Evolutionary conservation across 2,888 invertebrate species (phyloP).

Genomic region (Andrena bicolor): DNA sequence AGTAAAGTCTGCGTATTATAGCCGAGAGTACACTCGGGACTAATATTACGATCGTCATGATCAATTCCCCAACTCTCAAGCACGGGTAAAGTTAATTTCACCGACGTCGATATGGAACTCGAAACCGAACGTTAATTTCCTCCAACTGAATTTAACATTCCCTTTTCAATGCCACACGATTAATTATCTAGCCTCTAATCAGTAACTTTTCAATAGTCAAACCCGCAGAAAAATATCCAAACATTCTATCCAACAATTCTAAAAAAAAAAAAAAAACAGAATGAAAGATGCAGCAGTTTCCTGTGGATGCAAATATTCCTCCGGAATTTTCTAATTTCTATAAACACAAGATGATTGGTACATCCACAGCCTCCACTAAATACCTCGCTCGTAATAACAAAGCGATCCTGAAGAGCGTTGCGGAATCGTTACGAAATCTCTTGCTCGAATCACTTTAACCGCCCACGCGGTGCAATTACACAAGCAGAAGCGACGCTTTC

Average conservation of each 20-base stretch:
- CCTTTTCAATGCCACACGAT: not conserved
- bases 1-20: conserved; percentile 33
- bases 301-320: too few relatives aligned
- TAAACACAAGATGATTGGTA: too few relatives aligned
- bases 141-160: not conserved
- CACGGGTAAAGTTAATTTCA: not conserved
- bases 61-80: not conserved
- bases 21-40: conserved; percentile 1
- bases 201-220: too few relatives aligned
- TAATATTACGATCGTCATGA: conserved; percentile 16
- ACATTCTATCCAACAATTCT: too few relatives aligned
- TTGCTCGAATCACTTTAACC: not conserved
- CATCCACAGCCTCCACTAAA: too few relatives aligned
- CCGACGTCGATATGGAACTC: not conserved
- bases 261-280: too few relatives aligned
- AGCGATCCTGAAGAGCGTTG: not conserved
- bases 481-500: conserved; percentile 13
- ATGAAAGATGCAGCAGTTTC: too few relatives aligned
- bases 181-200: not conserved
- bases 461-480: not conserved
- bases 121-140: not conserved
- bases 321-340: too few relatives aligned
- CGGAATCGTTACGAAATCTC: not conserved
- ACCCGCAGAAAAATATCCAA: too few relatives aligned
- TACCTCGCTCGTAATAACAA: not conserved